A percentile compares a stretch with the other conserved stretches of the same genome.
These are phyloP conservation scores for Orius insidiosus DNA, from an alignment of 1,140 invertebrate species.

Conservation along the genomic window DNA sequence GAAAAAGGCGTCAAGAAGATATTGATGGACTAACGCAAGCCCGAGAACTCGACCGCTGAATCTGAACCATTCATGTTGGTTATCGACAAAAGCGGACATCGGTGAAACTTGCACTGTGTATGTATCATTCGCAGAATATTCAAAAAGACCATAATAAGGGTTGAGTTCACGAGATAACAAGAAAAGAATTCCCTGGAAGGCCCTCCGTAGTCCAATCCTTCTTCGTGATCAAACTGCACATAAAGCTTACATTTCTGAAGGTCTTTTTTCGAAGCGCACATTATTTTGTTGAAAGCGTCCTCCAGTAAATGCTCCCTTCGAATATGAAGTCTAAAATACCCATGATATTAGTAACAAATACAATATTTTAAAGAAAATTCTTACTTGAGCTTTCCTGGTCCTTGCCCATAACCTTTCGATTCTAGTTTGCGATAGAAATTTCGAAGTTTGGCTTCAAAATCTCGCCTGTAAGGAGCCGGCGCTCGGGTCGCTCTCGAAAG, in stretches of 20 bases:
- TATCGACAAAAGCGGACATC: slow-evolving; percentile 95
- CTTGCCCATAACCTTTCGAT: slow-evolving; percentile 90
- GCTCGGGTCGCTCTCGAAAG: slow-evolving; percentile 54
- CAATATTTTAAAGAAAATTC: slow-evolving; percentile 22
- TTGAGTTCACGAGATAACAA: slow-evolving; percentile 88
- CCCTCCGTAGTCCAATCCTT: slow-evolving; percentile 93
- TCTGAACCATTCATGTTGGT: slow-evolving; percentile 93
- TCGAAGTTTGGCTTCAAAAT: slow-evolving; percentile 88
- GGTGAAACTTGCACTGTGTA: slow-evolving; percentile 96
- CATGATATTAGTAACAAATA: too few species aligned
- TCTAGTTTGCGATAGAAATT: slow-evolving; percentile 92
- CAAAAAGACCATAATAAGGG: slow-evolving; percentile 94
- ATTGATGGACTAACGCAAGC: slow-evolving; percentile 87
- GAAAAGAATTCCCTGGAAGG: slow-evolving; percentile 95
- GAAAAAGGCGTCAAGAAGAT: slow-evolving; percentile 91
- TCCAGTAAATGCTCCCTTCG: slow-evolving; percentile 82
- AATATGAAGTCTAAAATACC: slow-evolving; percentile 67
- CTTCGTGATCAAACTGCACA: slow-evolving; percentile 89
- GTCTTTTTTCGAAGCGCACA: slow-evolving; percentile 90
- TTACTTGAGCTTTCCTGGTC: slow-evolving; percentile 89
- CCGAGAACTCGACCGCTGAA: slow-evolving; percentile 89
- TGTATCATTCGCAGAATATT: slow-evolving; percentile 94
- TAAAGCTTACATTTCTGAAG: slow-evolving; percentile 87
- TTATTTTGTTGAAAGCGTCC: slow-evolving; percentile 91
- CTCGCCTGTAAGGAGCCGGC: slow-evolving; percentile 72